phyloP scores from a whole-genome alignment of 2,888 invertebrate species.

The Morpho achilles region DNA sequence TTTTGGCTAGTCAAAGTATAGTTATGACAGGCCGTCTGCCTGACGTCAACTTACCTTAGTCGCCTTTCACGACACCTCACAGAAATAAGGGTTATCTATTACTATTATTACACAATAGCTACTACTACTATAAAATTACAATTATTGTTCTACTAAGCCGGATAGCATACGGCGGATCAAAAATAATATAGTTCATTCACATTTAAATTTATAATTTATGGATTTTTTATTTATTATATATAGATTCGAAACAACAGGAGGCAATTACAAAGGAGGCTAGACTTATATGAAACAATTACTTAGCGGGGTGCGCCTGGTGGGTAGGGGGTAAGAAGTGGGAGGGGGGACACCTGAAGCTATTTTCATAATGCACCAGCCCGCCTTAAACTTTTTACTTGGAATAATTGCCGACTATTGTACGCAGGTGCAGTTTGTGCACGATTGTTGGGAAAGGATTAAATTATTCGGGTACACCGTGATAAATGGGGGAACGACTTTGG shows the following conservation, averaged over 20 bases:
- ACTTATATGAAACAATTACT: constrained; percentile 48
- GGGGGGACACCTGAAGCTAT: constrained; percentile 39
- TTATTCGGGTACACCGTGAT: background rate
- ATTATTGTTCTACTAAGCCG: too few species aligned
- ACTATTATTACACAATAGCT: too few species aligned
- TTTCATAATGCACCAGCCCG: constrained; percentile 65
- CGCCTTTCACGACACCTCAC: too few species aligned
- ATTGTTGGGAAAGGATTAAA: constrained; percentile 17
- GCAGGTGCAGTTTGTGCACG: constrained; percentile 27
- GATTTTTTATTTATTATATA: background rate
- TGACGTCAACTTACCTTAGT: too few species aligned
- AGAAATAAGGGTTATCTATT: too few species aligned
- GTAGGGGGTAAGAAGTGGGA: constrained; percentile 23
- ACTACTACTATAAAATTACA: too few species aligned
- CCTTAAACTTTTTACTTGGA: constrained; percentile 66
- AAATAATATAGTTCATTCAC: too few species aligned
- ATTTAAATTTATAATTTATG: background rate
- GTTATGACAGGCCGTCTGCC: too few species aligned
- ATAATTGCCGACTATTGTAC: constrained; percentile 48
- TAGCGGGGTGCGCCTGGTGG: constrained; percentile 33
- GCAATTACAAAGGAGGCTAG: constrained; percentile 31
- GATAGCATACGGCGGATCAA: too few species aligned
- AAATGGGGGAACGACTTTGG: background rate
- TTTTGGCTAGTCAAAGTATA: too few species aligned
- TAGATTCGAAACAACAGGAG: constrained; percentile 14